Evolutionary conservation across 2,113 vertebrate genomes (phyloP).

Genomic region (Octodon degus): DNA sequence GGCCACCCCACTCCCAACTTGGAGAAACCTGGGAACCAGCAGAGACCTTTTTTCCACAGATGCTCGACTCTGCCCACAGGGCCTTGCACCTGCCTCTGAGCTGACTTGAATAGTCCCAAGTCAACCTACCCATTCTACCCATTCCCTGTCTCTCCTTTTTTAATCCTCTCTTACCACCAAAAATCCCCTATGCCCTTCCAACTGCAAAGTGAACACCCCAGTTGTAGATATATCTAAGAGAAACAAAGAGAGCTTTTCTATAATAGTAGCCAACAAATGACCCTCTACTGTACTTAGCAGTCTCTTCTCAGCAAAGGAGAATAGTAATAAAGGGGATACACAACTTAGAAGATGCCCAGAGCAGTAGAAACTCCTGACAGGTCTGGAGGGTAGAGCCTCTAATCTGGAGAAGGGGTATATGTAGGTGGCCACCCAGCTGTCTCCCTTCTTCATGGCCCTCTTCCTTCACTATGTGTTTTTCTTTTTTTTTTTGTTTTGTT

Average conservation of each 20-base stretch:
- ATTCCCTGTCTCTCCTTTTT: neutral
- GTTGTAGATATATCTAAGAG: neutral
- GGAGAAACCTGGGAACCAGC: neutral
- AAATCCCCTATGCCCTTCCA: neutral
- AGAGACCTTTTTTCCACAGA: neutral
- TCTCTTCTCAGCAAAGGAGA: neutral
- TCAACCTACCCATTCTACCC: neutral
- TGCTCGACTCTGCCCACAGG: no score
- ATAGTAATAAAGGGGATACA: neutral
- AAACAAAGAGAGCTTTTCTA: neutral
- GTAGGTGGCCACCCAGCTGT: neutral
- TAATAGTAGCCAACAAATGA: neutral
- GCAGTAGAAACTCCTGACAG: neutral
- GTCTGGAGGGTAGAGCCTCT: neutral
- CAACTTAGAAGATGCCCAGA: neutral
- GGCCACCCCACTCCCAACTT: neutral
- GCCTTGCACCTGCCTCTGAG: neutral
- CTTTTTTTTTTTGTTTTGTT: neutral
- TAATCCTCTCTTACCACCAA: neutral
- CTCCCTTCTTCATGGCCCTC: neutral
- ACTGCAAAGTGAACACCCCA: neutral
- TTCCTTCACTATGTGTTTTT: neutral
- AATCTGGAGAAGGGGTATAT: fast-evolving
- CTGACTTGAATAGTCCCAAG: neutral
- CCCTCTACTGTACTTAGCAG: neutral